phyloP scores from a whole-genome alignment of 2,888 invertebrate species.

The Linyphia triangularis region DNA sequence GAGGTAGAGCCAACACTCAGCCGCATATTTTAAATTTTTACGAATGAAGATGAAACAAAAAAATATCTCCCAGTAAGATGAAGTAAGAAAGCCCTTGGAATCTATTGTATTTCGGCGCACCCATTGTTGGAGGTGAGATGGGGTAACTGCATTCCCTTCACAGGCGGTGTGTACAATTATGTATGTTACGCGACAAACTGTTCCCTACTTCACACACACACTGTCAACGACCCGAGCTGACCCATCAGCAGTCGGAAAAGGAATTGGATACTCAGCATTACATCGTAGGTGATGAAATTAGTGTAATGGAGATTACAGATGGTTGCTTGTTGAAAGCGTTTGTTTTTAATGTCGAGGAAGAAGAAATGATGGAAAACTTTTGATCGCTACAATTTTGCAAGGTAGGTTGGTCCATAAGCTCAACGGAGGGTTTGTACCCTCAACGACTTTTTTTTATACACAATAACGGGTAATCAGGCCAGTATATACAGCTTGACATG shows the following conservation, averaged over 20 bases:
- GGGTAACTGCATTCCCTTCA: conserved; percentile 32
- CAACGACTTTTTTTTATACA: too few relatives aligned
- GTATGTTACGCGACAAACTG: conserved; percentile 33
- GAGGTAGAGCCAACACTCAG: not conserved
- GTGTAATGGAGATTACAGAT: not conserved
- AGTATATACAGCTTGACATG: too few relatives aligned
- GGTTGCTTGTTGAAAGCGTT: not conserved
- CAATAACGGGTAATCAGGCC: too few relatives aligned
- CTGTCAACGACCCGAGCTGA: conserved; percentile 49
- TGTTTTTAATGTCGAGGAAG: not conserved
- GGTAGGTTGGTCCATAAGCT: not conserved
- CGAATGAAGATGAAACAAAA: not conserved
- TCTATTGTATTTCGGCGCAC: conserved; percentile 42
- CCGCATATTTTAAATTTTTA: not conserved
- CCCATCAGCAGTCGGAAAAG: conserved; percentile 31
- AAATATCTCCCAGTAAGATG: not conserved
- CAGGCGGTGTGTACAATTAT: conserved; percentile 8
- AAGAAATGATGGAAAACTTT: not conserved
- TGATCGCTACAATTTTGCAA: not conserved
- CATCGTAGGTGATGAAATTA: not conserved
- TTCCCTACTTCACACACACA: conserved; percentile 16
- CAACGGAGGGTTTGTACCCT: too few relatives aligned
- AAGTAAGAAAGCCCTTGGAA: not conserved
- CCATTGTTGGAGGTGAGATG: conserved; percentile 35
- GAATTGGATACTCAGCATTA: conserved; percentile 5